A percentile compares a stretch with the other conserved stretches of the same genome.
Evolutionary conservation across 2,797 vertebrate species (phyloP).

Genomic region (Halcyon leucocephala): DNA sequence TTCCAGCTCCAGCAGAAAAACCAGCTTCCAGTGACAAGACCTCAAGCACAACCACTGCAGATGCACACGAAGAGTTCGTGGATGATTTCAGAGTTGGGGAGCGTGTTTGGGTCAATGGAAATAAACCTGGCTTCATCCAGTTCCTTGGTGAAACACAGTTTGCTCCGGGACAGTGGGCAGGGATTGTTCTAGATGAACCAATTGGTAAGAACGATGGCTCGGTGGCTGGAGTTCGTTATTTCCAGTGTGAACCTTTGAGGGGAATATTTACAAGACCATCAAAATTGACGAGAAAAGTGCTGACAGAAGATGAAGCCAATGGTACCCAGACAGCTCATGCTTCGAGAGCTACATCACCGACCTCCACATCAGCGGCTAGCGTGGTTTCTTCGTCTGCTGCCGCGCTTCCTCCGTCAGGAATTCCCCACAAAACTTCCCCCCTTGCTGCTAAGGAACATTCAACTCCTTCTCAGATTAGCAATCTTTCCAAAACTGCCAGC

Average conservation of each 20-base stretch:
- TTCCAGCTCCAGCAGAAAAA: conserved; percentile 81
- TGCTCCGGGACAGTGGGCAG: conserved; percentile 96
- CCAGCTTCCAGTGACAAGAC: conserved; percentile 80
- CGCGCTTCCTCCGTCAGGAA: conserved; percentile 41
- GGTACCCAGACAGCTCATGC: conserved; percentile 84
- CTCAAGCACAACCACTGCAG: conserved; percentile 59
- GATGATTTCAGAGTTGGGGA: conserved; percentile 90
- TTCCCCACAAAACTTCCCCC: conserved; percentile 70
- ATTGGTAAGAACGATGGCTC: conserved; percentile 98
- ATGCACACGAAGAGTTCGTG: conserved; percentile 81
- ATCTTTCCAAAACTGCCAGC: conserved; percentile 89
- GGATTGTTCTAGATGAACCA: conserved; percentile 94
- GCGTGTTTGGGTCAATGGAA: conserved; percentile 95
- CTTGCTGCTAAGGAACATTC: conserved; percentile 75
- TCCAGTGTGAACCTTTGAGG: conserved; percentile 93
- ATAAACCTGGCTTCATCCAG: conserved; percentile 92
- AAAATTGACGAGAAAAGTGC: conserved; percentile 87
- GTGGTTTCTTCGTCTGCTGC: conserved; percentile 66
- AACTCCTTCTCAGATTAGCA: conserved; percentile 82
- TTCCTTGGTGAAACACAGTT: conserved; percentile 95
- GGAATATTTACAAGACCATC: conserved; percentile 98
- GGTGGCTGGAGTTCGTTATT: conserved; percentile 95
- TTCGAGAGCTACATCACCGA: conserved; percentile 87
- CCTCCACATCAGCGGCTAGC: conserved; percentile 77
- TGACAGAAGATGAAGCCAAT: conserved; percentile 88